Conservation (phyloP, 2,113 vertebrate species). For the Zosterops japonicus region DNA sequence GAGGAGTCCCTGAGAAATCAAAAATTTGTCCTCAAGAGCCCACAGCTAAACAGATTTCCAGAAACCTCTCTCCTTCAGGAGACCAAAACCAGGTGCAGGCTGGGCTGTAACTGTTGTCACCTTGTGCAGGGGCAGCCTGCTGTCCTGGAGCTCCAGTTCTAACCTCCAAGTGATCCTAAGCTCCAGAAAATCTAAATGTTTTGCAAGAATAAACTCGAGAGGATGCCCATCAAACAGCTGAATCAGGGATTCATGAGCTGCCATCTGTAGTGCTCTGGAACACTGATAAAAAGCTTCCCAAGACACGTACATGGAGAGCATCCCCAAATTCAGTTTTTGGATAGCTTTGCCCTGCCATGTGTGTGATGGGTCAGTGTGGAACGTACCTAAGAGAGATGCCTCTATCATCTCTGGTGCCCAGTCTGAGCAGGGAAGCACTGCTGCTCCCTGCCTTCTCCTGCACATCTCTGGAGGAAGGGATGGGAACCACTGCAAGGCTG, state of each 20-base stretch:
- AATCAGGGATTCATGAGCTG: not conserved
- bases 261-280: not conserved
- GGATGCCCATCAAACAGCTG: not conserved
- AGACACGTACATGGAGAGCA: not conserved
- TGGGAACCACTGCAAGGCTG: not conserved
- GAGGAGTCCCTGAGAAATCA: not conserved
- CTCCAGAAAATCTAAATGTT: not conserved
- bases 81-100: no score
- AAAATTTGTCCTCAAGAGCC: not conserved
- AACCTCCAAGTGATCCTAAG: not conserved
- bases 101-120: not conserved
- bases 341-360: not conserved
- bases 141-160: not conserved
- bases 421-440: no score
- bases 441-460: not conserved
- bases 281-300: not conserved
- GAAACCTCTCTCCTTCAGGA: not conserved
- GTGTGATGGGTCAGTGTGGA: not conserved
- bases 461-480: not conserved
- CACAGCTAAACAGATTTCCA: not conserved
- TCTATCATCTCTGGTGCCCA: not conserved
- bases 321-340: not conserved
- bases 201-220: not conserved
- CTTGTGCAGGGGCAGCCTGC: not conserved
- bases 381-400: rapidly evolving